Conservation (phyloP, 2,888 invertebrate genomes). For the Orthonychiurus folsomi region DNA sequence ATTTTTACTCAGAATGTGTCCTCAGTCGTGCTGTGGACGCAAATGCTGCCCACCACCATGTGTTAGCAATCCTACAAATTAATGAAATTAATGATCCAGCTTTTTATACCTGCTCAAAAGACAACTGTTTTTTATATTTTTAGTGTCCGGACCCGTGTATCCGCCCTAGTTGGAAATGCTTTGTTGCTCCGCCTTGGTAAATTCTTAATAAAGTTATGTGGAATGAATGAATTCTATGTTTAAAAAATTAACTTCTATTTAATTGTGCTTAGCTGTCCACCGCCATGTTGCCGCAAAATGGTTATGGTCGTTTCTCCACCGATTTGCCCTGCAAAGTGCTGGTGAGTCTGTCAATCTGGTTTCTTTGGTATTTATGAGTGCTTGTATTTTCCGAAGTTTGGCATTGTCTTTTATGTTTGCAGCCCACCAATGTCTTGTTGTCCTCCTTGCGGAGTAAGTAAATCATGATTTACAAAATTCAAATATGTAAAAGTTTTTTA, state of each 20-base stretch:
- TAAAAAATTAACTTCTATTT: not conserved
- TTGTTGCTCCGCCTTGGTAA: not conserved
- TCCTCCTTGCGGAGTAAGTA: not conserved
- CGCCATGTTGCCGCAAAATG: not conserved
- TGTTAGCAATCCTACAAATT: not conserved
- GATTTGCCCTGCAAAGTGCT: not conserved
- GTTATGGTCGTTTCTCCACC: not conserved
- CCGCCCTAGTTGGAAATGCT: not conserved
- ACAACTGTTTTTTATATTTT: not conserved
- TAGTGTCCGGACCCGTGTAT: not conserved
- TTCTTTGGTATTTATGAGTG: no score
- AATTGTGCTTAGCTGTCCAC: not conserved
- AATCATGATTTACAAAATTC: no score
- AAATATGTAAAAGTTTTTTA: no score
- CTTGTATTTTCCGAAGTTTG: not conserved
- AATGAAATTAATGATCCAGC: not conserved
- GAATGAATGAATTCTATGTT: not conserved
- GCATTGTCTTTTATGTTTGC: not conserved
- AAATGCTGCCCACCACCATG: not conserved
- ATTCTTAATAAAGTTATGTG: not conserved
- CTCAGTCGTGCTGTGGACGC: no score
- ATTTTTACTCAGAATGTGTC: no score
- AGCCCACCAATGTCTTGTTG: not conserved
- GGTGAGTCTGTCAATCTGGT: not conserved
- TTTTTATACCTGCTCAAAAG: not conserved